Evolutionary conservation across 2,888 invertebrate species (phyloP).

Genomic region (Xestia rhomboidea): DNA sequence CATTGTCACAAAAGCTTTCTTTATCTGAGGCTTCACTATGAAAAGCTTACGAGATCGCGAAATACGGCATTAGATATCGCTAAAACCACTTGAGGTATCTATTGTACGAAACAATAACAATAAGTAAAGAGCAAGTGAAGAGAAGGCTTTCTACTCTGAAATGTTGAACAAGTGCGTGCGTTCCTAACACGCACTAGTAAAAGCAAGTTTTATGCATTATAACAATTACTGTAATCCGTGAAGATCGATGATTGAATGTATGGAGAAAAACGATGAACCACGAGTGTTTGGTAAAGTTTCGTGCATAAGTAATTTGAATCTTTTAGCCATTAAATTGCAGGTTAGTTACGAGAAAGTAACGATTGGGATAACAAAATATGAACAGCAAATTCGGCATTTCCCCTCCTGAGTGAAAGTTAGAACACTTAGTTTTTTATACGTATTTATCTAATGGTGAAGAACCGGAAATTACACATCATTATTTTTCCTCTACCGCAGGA

Average conservation of each 20-base stretch:
- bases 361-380: conserved; percentile 78
- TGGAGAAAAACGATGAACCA: conserved; percentile 76
- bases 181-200: conserved; percentile 75
- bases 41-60: conserved; percentile 51
- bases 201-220: conserved; percentile 82
- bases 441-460: conserved; percentile 56
- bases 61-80: conserved; percentile 58
- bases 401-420: conserved; percentile 82
- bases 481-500: conserved; percentile 53
- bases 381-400: conserved; percentile 76
- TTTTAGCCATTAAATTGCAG: conserved; percentile 85
- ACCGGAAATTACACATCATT: conserved; percentile 66
- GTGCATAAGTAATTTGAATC: conserved; percentile 77
- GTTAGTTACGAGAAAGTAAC: conserved; percentile 84
- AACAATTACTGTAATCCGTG: conserved; percentile 81
- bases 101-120: conserved; percentile 77
- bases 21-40: conserved; percentile 66
- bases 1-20: conserved; percentile 55
- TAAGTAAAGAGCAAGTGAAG: conserved; percentile 70
- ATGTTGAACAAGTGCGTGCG: conserved; percentile 53
- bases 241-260: conserved; percentile 78
- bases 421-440: conserved; percentile 49
- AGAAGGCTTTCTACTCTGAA: conserved; percentile 79
- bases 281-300: conserved; percentile 81
- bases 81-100: conserved; percentile 69